These are phyloP conservation scores for Halichoerus grypus DNA, from an alignment of 2,113 vertebrate genomes.

Conservation along the genomic window DNA sequence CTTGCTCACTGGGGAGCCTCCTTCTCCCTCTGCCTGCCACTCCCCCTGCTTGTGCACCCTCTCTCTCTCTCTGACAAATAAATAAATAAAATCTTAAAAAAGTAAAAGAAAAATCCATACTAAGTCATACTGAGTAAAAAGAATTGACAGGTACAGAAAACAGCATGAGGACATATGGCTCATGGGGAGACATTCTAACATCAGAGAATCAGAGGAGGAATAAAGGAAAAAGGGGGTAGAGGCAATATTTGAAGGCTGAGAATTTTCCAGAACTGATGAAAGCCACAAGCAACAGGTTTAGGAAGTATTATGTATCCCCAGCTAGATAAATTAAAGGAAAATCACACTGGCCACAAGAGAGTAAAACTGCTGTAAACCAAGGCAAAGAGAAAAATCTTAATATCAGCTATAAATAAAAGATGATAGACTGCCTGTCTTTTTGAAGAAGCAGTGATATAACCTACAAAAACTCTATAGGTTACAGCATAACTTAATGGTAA, in stretches of 20 bases:
- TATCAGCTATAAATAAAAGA: constrained; percentile 4
- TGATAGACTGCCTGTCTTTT: background rate
- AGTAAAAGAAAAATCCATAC: background rate
- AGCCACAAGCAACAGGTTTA: background rate
- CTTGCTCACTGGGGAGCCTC: too few relatives aligned
- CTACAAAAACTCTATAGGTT: background rate
- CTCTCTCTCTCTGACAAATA: too few relatives aligned
- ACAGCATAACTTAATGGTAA: background rate
- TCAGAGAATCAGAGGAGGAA: background rate
- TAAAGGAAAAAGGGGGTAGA: background rate
- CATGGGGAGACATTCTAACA: background rate
- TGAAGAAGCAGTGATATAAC: background rate
- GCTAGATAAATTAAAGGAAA: background rate
- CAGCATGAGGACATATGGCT: background rate
- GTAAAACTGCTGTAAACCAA: background rate
- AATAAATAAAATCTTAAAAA: too few relatives aligned
- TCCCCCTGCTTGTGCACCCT: too few relatives aligned
- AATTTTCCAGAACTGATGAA: background rate
- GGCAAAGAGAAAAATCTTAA: background rate
- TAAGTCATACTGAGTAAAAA: constrained; percentile 4
- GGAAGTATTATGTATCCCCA: background rate
- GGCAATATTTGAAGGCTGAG: background rate
- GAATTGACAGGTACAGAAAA: background rate
- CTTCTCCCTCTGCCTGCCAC: too few relatives aligned
- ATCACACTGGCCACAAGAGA: background rate